Base-by-base conservation (phyloP, 2,888 invertebrate species). In the Sphecodes monilicornis region DNA sequence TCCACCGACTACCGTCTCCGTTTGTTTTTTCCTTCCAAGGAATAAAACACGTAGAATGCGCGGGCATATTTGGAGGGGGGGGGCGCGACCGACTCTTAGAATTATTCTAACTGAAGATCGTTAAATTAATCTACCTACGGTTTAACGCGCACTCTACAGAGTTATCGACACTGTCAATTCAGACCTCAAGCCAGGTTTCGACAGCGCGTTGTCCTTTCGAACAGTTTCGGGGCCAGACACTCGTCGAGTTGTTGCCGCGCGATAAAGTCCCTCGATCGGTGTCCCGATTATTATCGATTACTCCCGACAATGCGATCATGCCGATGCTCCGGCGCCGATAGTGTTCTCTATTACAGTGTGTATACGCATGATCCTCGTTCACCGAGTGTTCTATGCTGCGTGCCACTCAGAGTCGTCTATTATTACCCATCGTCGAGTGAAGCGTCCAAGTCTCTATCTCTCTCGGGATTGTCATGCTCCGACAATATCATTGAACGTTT, bases 61-160 rank as follows among this genome's bases (percentile, higher is more conserved):
- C 72, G 81, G 73, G 70, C 70, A 78, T 78, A 79, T 82, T 79
- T 64, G 68, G 64, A 32, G 78, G 60, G 64, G 74, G 68, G 64
- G 29, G 78, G 60, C 57, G 74, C 78, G 80, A 73, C 72, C 84
- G 82, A 78, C 39, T 84, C 89, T 82, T 86, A 83, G 85, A 90
- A 93, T 92, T 90, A 93, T 89, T 78, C 92, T 93, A 93, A 89
- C 89, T 89, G 91, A 90, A 91, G 89, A 91, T 93, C 90, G 91
- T 90, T 93, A 93, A 94, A 94, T 94, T 93, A 94, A 93, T 92
- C 93, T 94, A 94, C 85, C 93, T 94, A 93, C 90, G 81, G 78
- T 82, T 68, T 86, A 50, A 87, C 80, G 80, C 81, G 88, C 87
- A 85, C 87, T 84, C 75, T 83, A 80, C 81, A 74, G 85, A 71